phyloP scores from a whole-genome alignment of 2,888 invertebrate species.

The Zonitis immaculata region DNA sequence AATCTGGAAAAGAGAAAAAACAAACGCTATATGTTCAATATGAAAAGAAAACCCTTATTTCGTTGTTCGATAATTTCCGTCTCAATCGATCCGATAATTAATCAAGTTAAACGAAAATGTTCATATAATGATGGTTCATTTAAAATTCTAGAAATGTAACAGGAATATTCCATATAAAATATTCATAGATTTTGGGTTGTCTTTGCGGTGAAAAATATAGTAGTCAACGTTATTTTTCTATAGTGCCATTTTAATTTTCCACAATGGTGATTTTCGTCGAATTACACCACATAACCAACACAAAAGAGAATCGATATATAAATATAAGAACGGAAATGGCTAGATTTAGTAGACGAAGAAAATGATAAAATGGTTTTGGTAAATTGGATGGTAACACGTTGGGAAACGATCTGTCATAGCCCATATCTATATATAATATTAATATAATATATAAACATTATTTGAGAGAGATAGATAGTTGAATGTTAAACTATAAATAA shows the following conservation, averaged over 20 bases:
- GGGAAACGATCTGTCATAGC: conserved; percentile 25
- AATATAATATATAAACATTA: neutral
- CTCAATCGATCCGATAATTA: neutral
- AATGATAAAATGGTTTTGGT: neutral
- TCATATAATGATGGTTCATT: no score
- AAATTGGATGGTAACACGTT: conserved; percentile 11
- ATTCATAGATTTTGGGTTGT: neutral
- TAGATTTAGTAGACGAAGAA: neutral
- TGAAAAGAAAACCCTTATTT: no score
- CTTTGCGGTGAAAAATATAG: neutral
- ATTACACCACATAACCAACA: conserved; percentile 37
- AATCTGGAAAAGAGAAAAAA: no score
- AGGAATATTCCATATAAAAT: neutral
- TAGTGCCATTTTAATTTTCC: conserved; percentile 37
- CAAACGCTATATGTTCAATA: no score
- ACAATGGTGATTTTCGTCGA: conserved; percentile 33
- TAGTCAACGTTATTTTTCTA: no score
- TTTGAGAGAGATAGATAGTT: no score
- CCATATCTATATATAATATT: neutral
- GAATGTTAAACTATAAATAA: no score
- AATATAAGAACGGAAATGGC: conserved; percentile 10
- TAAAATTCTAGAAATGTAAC: neutral
- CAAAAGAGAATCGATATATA: conserved; percentile 25
- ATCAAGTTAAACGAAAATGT: neutral
- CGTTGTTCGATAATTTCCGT: no score